Percentiles rank a stretch among this genome's conserved stretches.
These are phyloP conservation scores for Agriopis aurantiaria DNA, from an alignment of 2,888 invertebrate species.

Conservation along the genomic window DNA sequence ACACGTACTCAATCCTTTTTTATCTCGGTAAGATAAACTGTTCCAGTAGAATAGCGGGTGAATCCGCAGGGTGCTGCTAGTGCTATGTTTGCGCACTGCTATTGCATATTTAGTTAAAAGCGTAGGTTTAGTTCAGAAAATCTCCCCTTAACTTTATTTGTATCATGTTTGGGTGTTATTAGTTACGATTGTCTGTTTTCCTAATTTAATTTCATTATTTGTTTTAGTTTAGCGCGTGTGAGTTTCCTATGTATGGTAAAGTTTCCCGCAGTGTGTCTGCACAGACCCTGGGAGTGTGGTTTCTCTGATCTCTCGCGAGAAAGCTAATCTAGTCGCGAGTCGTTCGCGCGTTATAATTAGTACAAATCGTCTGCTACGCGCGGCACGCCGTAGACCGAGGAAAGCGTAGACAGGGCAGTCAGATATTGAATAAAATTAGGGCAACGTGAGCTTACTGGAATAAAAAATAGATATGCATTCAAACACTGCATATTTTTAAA, in stretches of 20 bases:
- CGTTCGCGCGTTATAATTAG: conserved; percentile 85
- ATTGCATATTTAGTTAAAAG: no score
- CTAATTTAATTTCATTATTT: background rate
- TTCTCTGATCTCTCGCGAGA: conserved; percentile 60
- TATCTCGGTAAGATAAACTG: no score
- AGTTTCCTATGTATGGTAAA: conserved; percentile 14
- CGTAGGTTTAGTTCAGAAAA: no score
- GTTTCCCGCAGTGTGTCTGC: conserved; percentile 30
- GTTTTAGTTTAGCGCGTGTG: background rate
- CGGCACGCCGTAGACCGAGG: conserved; percentile 57
- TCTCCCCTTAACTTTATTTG: no score
- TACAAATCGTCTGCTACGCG: conserved; percentile 79
- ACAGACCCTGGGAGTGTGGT: conserved; percentile 45
- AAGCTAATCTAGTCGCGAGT: conserved; percentile 79
- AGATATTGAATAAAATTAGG: background rate
- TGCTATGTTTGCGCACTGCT: no score
- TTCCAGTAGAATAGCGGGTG: no score
- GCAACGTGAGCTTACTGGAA: background rate
- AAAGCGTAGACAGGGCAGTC: conserved; percentile 56
- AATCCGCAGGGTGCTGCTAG: no score
- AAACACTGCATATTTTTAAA: no score
- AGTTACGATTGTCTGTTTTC: no score
- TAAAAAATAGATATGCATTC: no score
- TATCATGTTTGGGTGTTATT: background rate
- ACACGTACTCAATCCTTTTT: no score